These are phyloP conservation scores for Hylomyscus alleni DNA, from an alignment of 2,797 vertebrate genomes.

Conservation along the genomic window DNA sequence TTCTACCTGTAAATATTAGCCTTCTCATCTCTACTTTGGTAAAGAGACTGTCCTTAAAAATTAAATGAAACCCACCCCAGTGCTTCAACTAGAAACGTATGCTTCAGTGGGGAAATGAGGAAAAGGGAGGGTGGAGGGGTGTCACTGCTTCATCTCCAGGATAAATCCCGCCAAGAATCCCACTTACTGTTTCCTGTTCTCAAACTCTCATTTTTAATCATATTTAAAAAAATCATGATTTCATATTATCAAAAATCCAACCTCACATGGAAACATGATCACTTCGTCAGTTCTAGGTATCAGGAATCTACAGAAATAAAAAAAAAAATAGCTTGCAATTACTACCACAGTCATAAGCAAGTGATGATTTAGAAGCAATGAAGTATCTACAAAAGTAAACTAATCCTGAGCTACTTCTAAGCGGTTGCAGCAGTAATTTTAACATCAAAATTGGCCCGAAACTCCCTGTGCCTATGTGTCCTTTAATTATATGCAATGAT, in stretches of 20 bases:
- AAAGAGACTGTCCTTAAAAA: neutral
- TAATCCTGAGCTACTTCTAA: slow-evolving; percentile 16
- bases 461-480: neutral
- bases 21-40: neutral
- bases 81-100: neutral
- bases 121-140: too few species aligned
- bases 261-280: neutral
- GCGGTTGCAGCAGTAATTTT: neutral
- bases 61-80: neutral
- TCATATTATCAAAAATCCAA: slow-evolving; percentile 1
- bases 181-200: neutral
- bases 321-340: neutral
- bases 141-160: neutral
- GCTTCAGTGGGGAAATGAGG: neutral
- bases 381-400: neutral
- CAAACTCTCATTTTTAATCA: neutral
- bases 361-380: slow-evolving; percentile 3
- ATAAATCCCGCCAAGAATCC: neutral
- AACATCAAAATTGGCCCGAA: neutral
- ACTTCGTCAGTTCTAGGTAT: neutral
- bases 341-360: neutral
- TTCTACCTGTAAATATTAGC: neutral
- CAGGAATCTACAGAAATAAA: slow-evolving; percentile 13
- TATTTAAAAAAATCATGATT: neutral
- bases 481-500: slow-evolving; percentile 1